phyloP scores from a whole-genome alignment of 2,113 vertebrate species.

The Zapornia atra region DNA sequence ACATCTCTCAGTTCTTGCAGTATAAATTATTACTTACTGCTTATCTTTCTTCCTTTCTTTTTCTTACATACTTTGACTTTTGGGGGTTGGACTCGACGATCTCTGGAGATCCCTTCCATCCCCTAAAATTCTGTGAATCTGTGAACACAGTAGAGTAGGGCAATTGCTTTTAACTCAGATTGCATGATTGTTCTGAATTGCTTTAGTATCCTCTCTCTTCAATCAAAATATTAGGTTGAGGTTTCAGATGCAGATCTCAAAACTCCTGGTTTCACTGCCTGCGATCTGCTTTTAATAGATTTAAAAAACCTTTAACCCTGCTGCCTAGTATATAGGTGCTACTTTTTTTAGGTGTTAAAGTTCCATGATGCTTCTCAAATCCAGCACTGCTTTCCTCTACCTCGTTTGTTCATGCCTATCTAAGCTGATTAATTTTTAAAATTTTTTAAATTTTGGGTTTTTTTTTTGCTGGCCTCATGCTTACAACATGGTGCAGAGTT shows the following conservation, averaged over 20 bases:
- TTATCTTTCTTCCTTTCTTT: not conserved
- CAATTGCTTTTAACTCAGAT: not conserved
- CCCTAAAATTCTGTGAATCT: too few relatives aligned
- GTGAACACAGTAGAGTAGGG: not conserved
- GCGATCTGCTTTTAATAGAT: not conserved
- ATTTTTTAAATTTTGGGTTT: not conserved
- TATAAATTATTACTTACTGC: not conserved
- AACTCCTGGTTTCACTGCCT: not conserved
- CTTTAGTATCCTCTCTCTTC: not conserved
- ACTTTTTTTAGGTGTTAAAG: not conserved
- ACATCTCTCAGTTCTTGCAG: not conserved
- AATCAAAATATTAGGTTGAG: not conserved
- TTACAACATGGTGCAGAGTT: not conserved
- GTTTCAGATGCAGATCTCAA: not conserved
- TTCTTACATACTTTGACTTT: not conserved
- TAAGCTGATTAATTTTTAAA: constrained; percentile 12
- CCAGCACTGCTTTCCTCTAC: not conserved
- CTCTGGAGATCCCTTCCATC: too few relatives aligned
- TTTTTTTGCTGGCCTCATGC: not conserved
- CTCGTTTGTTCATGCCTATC: not conserved
- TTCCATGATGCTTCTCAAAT: not conserved
- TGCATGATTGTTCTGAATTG: not conserved
- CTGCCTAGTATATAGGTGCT: not conserved
- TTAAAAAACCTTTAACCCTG: not conserved
- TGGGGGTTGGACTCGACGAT: too few relatives aligned